Base-by-base conservation (phyloP, 2,113 vertebrate species). In the Miniopterus natalensis region DNA sequence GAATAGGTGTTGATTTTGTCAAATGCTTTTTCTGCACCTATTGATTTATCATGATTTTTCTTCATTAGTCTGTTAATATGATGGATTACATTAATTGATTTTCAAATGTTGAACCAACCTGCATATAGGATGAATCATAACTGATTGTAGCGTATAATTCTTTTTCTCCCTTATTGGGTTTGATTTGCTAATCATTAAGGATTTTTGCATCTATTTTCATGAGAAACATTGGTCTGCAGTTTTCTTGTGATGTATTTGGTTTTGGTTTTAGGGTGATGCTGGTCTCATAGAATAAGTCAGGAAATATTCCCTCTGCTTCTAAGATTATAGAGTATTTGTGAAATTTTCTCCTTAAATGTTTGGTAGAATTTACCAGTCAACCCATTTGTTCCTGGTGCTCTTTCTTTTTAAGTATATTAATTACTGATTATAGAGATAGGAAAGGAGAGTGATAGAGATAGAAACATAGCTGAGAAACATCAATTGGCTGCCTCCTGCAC, bases 351-450 rank as follows among this genome's bases (percentile, higher is more conserved):
- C 10, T 81, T 81, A 49, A 81, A 81, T 61, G 36, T 70, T 68
- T 65, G 88, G 42, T 83, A 36, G 55, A 40, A 49, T 71, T 61
- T 29, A 83, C 68, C 66, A 40, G 31, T 81, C 77, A 83, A 92
- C 17, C 8, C 45, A 31, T 73, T 49, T 40, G 55, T 83, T 66
- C 45, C 15, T 51, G 12, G 31, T 83, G 55, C 31, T 73, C 29
- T 92, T 45, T 91, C 42, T 92, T 73, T 92, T 73, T 53, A 74
- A 92, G 36, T 59, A 74, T 73, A 49, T 81, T 73, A 83, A 73
- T 73, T 71, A 81, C 57, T 71, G 15, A 49, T 83, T 73, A 2
- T 36, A 36, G 36, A 36, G 36, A 36, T 36, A 36, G 36, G 36
- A 36, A 36, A 36, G 36, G 36, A 36, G 36, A 36, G 36, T 36